A percentile compares a stretch with the other conserved stretches of the same genome.
Evolutionary conservation across 2,113 vertebrate species (phyloP).

Genomic region (Lepisosteus osseus): DNA sequence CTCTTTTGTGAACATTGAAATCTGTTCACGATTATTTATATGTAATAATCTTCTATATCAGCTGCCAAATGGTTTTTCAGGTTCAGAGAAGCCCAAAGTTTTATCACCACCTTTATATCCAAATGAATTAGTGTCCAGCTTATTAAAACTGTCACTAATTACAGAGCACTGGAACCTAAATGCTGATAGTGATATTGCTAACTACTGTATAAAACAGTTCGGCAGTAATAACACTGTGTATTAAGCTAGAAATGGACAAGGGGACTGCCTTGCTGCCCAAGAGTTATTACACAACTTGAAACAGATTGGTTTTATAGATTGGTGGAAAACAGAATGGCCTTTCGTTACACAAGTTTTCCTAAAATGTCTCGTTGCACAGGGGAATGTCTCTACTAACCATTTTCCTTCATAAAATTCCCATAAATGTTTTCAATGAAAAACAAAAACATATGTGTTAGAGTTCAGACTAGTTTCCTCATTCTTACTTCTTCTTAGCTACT

Average conservation of each 20-base stretch:
- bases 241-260: background rate
- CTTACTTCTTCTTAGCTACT: too few species aligned
- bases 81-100: slow-evolving; percentile 34
- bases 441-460: too few species aligned
- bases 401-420: slow-evolving; percentile 4
- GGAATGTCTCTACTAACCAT: slow-evolving; percentile 23
- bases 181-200: slow-evolving; percentile 24
- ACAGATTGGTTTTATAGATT: slow-evolving; percentile 14
- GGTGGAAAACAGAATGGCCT: slow-evolving; percentile 16
- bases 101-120: slow-evolving; percentile 46
- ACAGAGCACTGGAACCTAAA: slow-evolving; percentile 28
- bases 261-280: slow-evolving; percentile 8
- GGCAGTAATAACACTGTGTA: background rate
- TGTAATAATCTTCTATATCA: slow-evolving; percentile 49
- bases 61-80: slow-evolving; percentile 51
- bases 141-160: slow-evolving; percentile 54
- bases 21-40: slow-evolving; percentile 64
- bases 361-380: slow-evolving; percentile 11
- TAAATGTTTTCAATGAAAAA: too few species aligned
- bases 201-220: slow-evolving; percentile 1
- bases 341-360: slow-evolving; percentile 21
- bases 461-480: too few species aligned
- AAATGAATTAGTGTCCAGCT: slow-evolving; percentile 47
- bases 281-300: slow-evolving; percentile 19
- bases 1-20: slow-evolving; percentile 1